Base-by-base conservation (phyloP, 2,113 vertebrate genomes). In the Amazona vittata region DNA sequence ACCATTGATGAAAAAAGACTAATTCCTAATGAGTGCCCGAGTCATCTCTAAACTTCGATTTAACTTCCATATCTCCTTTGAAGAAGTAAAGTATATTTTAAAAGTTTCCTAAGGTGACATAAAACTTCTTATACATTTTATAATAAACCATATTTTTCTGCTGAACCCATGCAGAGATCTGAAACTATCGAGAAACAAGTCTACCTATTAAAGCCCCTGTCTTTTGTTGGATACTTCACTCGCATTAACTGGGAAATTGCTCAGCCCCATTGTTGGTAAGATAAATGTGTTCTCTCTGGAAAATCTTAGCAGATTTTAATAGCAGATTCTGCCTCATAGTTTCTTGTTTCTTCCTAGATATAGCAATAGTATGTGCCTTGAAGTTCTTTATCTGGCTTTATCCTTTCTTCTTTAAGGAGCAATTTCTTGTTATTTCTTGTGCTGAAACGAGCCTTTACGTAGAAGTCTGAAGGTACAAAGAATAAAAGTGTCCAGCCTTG, bases 361-460 rank as follows among this genome's bases (percentile, higher is more conserved):
- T 29, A 63, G 39, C 39, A 89, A 89, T 37, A 47, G 84, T 55
- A 50, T 75, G 41, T 44, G 75, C 96, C 98, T 97, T 98, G 92
- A 98, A 96, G 93, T 47, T 95, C 91, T 96, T 97, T 94, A 44
- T 93, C 91, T 95, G 59, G 14, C 50, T 77, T 83, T 90, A 81
- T 80, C 92, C 90, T 97, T 98, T 96, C 78, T 97, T 97, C 95
- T 95, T 89, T 88, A 83, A 96, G 96, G 63, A 96, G 94, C 44
- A 35, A 55, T 29, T 87, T 95, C 87, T 95, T 90, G 87, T 81
- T 95, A 78, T 78, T 96, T 75, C 89, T 84, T 37, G 43, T 60
- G 82, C 91, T 39, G 89, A 92, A 50, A 53, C 37, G 14, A 20
- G 88, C 82, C 93, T 97, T 96, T 67, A 70, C 43, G 41, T 37